Base-by-base conservation (phyloP, 2,113 vertebrate species). In the Eupsittula cactorum region DNA sequence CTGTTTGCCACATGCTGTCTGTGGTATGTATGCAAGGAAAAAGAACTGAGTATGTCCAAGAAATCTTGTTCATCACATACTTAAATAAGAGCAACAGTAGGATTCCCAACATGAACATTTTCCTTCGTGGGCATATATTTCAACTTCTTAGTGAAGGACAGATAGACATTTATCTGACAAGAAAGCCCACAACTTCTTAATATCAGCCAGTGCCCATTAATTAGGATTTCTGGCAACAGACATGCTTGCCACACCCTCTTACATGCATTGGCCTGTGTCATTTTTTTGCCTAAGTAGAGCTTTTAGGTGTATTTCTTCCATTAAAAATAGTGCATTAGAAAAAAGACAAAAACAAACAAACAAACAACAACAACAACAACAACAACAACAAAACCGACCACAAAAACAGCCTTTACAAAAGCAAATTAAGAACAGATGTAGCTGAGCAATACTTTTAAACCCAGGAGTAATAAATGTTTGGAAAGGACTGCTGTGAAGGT, bases 381-480 rank as follows among this genome's bases (percentile, higher is more conserved):
- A 35, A 35, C 7, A 37, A 37, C 31, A 21, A 21, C 23, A n/a
- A 35, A 4, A 7, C 19, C 42, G 37, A 59, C 46, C n/a, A 41
- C 57, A 60, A 37, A 60, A 60, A 19, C 68, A 82, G 39, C 82
- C 93, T 94, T 62, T 92, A 73, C 75, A 95, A 97, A 97, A 94
- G 92, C 73, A 96, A 95, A 97, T 96, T 95, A 97, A 90, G 85
- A 97, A 92, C 96, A 97, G 94, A 97, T 97, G 95, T 95, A 91
- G 96, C 92, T 91, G 52, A 97, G 86, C 95, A 96, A 91, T 94
- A 93, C 75, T 97, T 93, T 94, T 96, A 94, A 97, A 96, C 92
- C 93, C 86, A 93, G 92, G 94, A 97, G 93, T 97, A 97, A 96
- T 96, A 97, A 96, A 97, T 97, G 86, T 97, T 95, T 97, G 95